Conservation (phyloP, 2,888 invertebrate genomes). For the Apotomis betuletana region DNA sequence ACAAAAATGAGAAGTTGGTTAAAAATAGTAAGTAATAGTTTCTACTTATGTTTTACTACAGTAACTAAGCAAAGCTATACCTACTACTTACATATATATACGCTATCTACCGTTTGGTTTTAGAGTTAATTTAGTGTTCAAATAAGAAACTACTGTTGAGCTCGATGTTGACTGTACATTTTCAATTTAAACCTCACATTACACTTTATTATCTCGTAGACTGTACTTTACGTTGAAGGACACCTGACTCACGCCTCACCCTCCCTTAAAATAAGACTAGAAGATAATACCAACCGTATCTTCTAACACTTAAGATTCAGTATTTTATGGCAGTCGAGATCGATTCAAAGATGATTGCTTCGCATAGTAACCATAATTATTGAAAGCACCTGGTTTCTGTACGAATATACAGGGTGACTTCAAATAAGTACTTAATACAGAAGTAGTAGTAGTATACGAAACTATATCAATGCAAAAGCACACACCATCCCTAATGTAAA, state of each 20-base stretch:
- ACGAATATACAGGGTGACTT: conserved; percentile 2
- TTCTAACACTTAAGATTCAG: neutral
- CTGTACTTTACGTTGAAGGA: conserved; percentile 19
- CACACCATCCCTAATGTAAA: no score
- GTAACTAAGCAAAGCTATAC: no score
- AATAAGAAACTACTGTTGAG: neutral
- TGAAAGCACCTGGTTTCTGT: conserved; percentile 27
- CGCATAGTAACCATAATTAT: conserved; percentile 30
- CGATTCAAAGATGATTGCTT: conserved; percentile 22
- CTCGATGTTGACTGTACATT: neutral
- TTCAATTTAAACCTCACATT: conserved; percentile 14
- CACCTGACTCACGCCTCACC: conserved; percentile 8
- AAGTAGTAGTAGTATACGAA: no score
- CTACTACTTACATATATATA: no score
- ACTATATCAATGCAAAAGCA: no score
- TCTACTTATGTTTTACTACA: no score
- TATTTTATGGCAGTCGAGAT: neutral
- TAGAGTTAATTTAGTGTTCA: no score
- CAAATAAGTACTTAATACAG: no score
- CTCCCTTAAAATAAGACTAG: neutral
- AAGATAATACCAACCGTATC: conserved; percentile 1
- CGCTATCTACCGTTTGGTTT: no score
- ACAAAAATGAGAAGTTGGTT: no score
- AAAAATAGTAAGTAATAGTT: no score
- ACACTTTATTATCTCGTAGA: conserved; percentile 1